A percentile compares a stretch with the other conserved stretches of the same genome.
These are phyloP conservation scores for Athrips mouffetella DNA, from an alignment of 2,888 invertebrate species.

Conservation along the genomic window DNA sequence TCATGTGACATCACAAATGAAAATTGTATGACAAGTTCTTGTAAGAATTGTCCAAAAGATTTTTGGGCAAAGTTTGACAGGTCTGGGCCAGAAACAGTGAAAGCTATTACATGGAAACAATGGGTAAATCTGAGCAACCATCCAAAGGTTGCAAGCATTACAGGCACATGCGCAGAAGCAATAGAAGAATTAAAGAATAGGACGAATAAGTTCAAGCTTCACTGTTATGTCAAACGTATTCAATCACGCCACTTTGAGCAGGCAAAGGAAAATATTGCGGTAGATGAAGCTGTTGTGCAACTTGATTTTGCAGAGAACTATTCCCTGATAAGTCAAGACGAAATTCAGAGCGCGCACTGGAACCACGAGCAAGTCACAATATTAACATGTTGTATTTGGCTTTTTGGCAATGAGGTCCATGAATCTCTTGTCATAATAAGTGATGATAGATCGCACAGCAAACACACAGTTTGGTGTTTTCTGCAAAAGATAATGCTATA, in stretches of 20 bases:
- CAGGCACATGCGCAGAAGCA: constrained; percentile 18
- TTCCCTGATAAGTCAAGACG: constrained; percentile 21
- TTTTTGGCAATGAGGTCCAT: constrained; percentile 4
- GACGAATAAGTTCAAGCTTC: constrained; percentile 21
- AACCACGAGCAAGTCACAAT: constrained; percentile 14
- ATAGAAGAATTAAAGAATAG: constrained; percentile 21
- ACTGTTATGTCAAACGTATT: constrained; percentile 22
- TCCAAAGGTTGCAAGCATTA: neutral
- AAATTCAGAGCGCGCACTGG: constrained; percentile 21
- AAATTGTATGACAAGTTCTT: neutral
- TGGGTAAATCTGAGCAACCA: neutral
- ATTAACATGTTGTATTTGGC: constrained; percentile 14
- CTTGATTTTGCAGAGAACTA: constrained; percentile 27
- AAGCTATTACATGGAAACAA: neutral
- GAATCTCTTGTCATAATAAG: constrained; percentile 3
- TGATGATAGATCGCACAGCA: constrained; percentile 14
- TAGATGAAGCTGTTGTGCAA: constrained; percentile 22
- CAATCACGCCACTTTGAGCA: constrained; percentile 25
- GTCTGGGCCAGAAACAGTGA: too few relatives aligned
- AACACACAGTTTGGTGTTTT: constrained; percentile 17
- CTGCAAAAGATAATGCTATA: constrained; percentile 15
- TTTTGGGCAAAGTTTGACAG: neutral
- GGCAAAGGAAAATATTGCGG: neutral
- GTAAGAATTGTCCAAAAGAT: constrained; percentile 3
- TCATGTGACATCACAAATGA: constrained; percentile 9